Percentiles rank a stretch among this genome's conserved stretches.
Evolutionary conservation across 2,113 vertebrate genomes (phyloP).

Genomic region (Centropus unirufus): DNA sequence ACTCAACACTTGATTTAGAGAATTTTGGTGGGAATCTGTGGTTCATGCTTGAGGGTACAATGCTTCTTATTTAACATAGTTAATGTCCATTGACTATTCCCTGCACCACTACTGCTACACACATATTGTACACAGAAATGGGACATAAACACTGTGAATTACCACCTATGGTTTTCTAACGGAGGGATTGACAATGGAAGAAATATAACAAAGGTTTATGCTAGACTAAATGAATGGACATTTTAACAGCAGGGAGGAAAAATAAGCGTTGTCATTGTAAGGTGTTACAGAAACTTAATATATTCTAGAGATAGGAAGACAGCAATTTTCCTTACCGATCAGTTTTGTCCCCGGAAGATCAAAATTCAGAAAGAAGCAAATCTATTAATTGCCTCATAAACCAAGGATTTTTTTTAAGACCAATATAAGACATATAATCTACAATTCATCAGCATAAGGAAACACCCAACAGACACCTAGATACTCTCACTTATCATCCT

Average conservation of each 20-base stretch:
- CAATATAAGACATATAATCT: not conserved
- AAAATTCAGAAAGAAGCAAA: not conserved
- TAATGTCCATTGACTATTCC: slow-evolving; percentile 55
- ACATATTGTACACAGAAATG: slow-evolving; percentile 3
- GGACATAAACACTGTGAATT: slow-evolving; percentile 46
- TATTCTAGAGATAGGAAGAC: not conserved
- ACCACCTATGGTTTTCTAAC: slow-evolving; percentile 65
- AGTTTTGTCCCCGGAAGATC: not conserved
- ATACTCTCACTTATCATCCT: not conserved
- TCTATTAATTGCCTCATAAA: not conserved
- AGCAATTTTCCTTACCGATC: not conserved
- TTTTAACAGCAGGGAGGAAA: not conserved
- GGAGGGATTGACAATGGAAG: not conserved
- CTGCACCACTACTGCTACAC: slow-evolving; percentile 1
- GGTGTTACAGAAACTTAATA: not conserved
- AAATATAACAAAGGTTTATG: not conserved
- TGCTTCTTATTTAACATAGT: slow-evolving; percentile 56
- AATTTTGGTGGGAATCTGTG: slow-evolving; percentile 75
- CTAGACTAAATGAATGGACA: slow-evolving; percentile 2
- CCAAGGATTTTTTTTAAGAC: not conserved
- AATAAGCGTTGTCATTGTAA: not conserved
- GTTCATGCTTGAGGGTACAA: slow-evolving; percentile 47
- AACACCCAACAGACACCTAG: rapidly evolving
- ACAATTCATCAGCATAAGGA: not conserved
- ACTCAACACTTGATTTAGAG: slow-evolving; percentile 52